These are phyloP conservation scores for Carabus problematicus DNA, from an alignment of 2,888 invertebrate genomes.

Conservation along the genomic window DNA sequence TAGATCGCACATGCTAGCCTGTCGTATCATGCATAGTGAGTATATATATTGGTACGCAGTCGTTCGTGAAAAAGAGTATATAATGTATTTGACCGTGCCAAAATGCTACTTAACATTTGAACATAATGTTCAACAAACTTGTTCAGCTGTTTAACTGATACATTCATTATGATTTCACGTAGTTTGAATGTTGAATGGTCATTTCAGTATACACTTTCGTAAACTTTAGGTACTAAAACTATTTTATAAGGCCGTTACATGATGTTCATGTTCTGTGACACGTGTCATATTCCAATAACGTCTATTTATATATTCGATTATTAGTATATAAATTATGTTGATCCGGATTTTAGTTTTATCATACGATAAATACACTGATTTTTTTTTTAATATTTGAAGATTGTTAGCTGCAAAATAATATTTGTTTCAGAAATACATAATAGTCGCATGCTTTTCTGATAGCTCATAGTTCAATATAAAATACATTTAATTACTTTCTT, in stretches of 20 bases:
- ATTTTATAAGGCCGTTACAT: slow-evolving; percentile 9
- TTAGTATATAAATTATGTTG: too few species aligned
- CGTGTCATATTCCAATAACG: slow-evolving; percentile 4
- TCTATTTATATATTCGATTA: too few species aligned
- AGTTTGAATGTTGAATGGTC: slow-evolving; percentile 31
- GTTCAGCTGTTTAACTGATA: slow-evolving; percentile 40
- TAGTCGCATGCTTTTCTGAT: too few species aligned
- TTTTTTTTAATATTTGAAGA: too few species aligned
- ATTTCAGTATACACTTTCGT: slow-evolving; percentile 13
- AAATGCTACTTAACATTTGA: slow-evolving; percentile 32
- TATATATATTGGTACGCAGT: slow-evolving; percentile 3
- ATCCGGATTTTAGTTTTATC: too few species aligned
- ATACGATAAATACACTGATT: too few species aligned
- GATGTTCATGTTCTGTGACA: slow-evolving; percentile 22
- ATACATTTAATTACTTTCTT: too few species aligned
- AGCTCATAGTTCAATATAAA: too few species aligned
- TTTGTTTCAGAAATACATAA: too few species aligned
- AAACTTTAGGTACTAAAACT: neutral
- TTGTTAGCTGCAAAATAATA: too few species aligned
- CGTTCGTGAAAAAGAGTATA: slow-evolving; percentile 12
- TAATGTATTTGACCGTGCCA: slow-evolving; percentile 34
- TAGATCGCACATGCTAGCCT: neutral
- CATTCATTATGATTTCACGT: slow-evolving; percentile 26
- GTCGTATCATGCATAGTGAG: neutral
- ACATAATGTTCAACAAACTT: slow-evolving; percentile 29